Evolutionary conservation across 2,113 vertebrate species (phyloP), one percentile per base, ranked within the genome.

Genomic region (Etia nguti): DNA sequence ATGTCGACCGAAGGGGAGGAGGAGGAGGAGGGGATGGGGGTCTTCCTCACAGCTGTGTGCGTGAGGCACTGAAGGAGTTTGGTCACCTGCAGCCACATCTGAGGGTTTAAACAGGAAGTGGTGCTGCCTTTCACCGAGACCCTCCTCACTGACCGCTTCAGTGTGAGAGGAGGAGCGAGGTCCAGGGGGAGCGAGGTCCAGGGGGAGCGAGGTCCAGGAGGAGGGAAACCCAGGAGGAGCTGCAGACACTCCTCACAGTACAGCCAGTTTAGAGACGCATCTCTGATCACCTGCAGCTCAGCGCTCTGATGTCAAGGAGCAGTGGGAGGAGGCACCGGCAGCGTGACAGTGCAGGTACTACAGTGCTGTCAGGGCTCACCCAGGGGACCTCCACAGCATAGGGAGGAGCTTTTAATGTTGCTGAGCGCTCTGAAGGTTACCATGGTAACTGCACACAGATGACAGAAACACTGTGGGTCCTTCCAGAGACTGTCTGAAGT

Each of bases 211-310:
- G 2, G 4, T 3, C 2, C 18, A 50, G 8, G 48, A 9, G 1
- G 16, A 16, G 13, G 0, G 3, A n/a, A n/a, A n/a, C n/a, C n/a
- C n/a, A 13, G n/a, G n/a, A 26, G 13, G 8, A 26, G 22, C 13
- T 46, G 24, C 68, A 46, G 41, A 73, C 22, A 1, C 13, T 70
- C 22, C 36, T 70, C 13, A 26, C 22, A 73, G 68, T 10, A 18
- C 22, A 73, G 41, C 24, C 15, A 46, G 13, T 4, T 36, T 36
- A 6, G 60, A 36, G 31, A 36, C 1, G 31, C 1, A 1, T 22
- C 34, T n/a, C 62, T 68, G 36, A 68, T 68, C 31, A 70, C n/a
- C 60, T 65, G 20, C 34, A 22, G n/a, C 34, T 65, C 34, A 65
- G 31, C 10, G 10, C 34, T n/a, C 20, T 65, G 60, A 65, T 65